Conservation (phyloP, 2,888 invertebrate genomes). For the Rhorus exstirpatorius region DNA sequence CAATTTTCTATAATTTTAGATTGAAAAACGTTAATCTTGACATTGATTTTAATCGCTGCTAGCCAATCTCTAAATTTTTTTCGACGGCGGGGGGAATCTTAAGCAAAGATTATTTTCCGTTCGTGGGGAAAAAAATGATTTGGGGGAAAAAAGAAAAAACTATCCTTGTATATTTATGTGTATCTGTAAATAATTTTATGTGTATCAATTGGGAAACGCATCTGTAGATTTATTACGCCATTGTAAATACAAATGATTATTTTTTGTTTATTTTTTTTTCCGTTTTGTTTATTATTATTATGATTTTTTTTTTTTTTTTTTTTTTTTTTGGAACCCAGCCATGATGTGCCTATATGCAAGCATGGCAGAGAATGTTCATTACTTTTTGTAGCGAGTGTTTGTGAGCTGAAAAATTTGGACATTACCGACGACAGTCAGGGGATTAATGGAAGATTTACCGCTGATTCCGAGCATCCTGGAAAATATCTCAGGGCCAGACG, state of each 20-base stretch:
- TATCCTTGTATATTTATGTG: not conserved
- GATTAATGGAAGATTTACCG: constrained; percentile 77
- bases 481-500: constrained; percentile 81
- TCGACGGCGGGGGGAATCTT: no score
- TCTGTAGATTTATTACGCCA: constrained; percentile 12
- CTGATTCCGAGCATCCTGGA: constrained; percentile 79
- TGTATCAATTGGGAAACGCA: constrained; percentile 32
- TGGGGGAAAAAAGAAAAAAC: no score
- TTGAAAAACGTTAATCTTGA: no score
- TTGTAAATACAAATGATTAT: constrained; percentile 14
- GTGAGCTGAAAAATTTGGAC: constrained; percentile 85
- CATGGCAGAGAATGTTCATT: constrained; percentile 82
- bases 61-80: no score
- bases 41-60: no score
- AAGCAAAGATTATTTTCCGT: no score
- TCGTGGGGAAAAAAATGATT: no score
- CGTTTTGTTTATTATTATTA: no score
- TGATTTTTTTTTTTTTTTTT: constrained; percentile 35
- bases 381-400: constrained; percentile 84
- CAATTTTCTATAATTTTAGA: no score
- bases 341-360: constrained; percentile 72
- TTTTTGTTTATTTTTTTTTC: constrained; percentile 55
- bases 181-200: constrained; percentile 33
- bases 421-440: constrained; percentile 80
- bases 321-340: constrained; percentile 67